Conservation (phyloP, 2,113 vertebrate genomes). For the Poecile atricapillus region DNA sequence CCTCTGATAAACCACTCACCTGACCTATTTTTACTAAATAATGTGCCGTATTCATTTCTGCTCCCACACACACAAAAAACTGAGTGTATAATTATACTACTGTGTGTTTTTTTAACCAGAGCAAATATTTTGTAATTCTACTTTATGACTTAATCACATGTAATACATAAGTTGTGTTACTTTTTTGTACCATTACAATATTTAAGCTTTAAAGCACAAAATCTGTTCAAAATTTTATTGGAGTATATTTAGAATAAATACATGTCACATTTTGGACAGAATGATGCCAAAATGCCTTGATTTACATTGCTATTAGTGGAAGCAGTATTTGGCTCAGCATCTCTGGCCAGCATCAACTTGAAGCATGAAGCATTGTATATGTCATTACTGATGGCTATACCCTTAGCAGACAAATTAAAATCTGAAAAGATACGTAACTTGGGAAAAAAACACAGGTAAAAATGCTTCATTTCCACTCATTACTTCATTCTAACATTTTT, state of each 20-base stretch:
- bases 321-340: neutral
- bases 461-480: neutral
- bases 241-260: neutral
- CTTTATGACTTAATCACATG: neutral
- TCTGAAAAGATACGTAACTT: neutral
- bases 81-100: neutral
- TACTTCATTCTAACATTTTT: neutral
- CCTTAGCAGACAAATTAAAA: neutral
- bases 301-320: neutral
- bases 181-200: neutral
- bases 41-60: neutral
- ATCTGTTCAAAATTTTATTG: neutral
- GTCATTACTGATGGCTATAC: neutral
- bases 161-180: neutral
- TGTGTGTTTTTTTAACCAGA: neutral
- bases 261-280: neutral
- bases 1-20: neutral
- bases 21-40: neutral
- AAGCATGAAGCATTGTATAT: neutral
- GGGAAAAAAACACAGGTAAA: neutral
- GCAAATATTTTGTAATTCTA: neutral
- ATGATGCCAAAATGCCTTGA: neutral
- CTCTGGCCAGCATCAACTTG: neutral
- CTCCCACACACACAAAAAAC: rapidly evolving
- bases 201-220: neutral